phyloP scores from a whole-genome alignment of 2,113 vertebrate genomes.

The Phycodurus eques region DNA sequence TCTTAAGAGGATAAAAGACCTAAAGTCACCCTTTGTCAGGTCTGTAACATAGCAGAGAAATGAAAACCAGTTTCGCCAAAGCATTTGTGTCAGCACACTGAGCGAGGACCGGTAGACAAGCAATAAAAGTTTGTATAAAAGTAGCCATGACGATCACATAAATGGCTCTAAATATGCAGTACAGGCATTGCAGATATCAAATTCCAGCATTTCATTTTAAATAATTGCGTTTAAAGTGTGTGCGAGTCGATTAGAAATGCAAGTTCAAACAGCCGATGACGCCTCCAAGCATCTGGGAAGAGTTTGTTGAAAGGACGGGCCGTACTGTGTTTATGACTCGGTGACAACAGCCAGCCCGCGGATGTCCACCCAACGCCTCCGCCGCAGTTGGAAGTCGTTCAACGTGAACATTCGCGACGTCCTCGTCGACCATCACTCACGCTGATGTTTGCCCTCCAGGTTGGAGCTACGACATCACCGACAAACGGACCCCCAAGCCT shows the following conservation, averaged over 20 bases:
- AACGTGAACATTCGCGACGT: slow-evolving; percentile 44
- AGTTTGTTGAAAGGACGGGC: slow-evolving; percentile 59
- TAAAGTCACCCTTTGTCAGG: too few species aligned
- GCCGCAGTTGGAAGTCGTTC: slow-evolving; percentile 53
- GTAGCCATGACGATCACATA: too few species aligned
- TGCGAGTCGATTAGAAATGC: background rate
- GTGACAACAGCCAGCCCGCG: slow-evolving; percentile 55
- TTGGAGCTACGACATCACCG: slow-evolving; percentile 92
- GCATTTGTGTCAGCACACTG: too few species aligned
- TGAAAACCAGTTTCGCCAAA: too few species aligned
- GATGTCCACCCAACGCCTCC: slow-evolving; percentile 60
- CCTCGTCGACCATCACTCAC: slow-evolving; percentile 39
- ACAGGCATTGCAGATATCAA: too few species aligned
- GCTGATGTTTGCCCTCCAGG: slow-evolving; percentile 74
- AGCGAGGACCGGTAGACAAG: too few species aligned
- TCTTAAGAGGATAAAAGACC: too few species aligned
- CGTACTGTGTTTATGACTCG: slow-evolving; percentile 61
- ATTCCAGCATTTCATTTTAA: background rate
- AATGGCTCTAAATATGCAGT: too few species aligned
- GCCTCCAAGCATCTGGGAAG: slow-evolving; percentile 50
- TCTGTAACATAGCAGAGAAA: too few species aligned
- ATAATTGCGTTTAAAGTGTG: background rate
- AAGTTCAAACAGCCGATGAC: background rate
- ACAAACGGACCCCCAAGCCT: slow-evolving; percentile 85
- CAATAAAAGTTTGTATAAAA: too few species aligned